Evolutionary conservation across 2,888 invertebrate genomes (phyloP), one percentile per base, ranked within the genome.

Genomic region (Neoaliturus tenellus): DNA sequence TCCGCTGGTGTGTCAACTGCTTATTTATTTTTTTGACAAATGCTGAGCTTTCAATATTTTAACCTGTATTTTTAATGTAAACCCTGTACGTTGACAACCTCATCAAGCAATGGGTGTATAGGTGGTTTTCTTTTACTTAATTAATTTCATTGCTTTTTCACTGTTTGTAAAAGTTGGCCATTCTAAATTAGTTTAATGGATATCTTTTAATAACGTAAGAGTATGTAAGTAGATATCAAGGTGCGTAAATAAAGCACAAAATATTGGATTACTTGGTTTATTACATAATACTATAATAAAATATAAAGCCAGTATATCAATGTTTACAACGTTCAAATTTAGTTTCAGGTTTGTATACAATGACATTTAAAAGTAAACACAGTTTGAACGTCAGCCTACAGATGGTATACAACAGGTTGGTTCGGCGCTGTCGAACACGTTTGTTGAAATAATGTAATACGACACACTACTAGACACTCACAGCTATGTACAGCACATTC

Each of bases 271-370:
- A 82, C 55, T 82, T 82, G 82, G 82, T 82, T 82, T 82, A 82
- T 82, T 82, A 82, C 82, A 82, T 82, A 73, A 82, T 82, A 82
- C 82, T 73, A 73, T 82, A 82, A 82, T 82, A 82, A 82, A 82
- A 82, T 82, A 82, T 82, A 82, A 82, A 82, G 82, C 82, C 82
- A 82, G 82, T 82, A 73, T 82, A 81, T 82, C 82, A 82, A 82
- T 58, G 55, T 82, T 81, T 82, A 78, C 82, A 82, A 82, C 35
- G 55, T 82, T 81, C 55, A 78, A 78, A 51, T 78, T 78, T 78
- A 78, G 55, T 73, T 51, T 81, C 39, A 41, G 69, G 82, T 55
- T 82, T 82, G 82, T 82, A 82, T 82, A 82, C 82, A 82, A 82
- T 73, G 73, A 82, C 73, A 73, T 55, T 12, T 69, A 67, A 81